Base-by-base conservation (phyloP, 2,113 vertebrate genomes). In the Aptenodytes patagonicus region DNA sequence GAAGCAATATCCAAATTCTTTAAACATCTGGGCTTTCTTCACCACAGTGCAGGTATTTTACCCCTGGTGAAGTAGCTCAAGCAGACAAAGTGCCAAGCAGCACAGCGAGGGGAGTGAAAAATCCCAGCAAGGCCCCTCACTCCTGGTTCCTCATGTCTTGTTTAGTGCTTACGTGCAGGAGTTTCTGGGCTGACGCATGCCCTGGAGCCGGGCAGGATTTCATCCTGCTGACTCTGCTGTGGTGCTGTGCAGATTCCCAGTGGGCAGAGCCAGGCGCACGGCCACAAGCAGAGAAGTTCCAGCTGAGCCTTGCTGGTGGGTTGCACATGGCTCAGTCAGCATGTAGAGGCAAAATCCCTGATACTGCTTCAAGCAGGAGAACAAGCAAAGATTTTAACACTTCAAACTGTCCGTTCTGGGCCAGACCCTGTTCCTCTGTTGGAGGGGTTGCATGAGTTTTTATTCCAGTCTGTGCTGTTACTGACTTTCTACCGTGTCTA, bases 171-270 rank as follows among this genome's bases (percentile, higher is more conserved):
- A 32, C 0, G 4, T 22, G 32, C n/a, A 61, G 60, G 52, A 42
- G 18, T 25, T 79, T 54, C 19, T 68, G 36, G 36, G 55, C 68
- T 0, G 6, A 21, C 4, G 6, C 38, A 38, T 1, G 2, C 0
- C 4, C 47, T 31, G 47, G 9, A 57, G 54, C 47, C 2, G 3
- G 72, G 32, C 32, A 55, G 38, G 78, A 17, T 57, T 69, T 75
- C 49, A 31, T 75, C 38, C 73, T 55, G 83, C 65, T 29, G 11
- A 21, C 31, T 65, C 42, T 81, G 36, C 64, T 1, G 1, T 49
- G 69, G 42, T 49, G 26, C 29, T 51, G 14, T 47, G 28, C 31
- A 38, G 54, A 4, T 68, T 55, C 60, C 32, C 72, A 42, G 83
- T 6, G 1, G 72, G 46, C 68, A 38, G 29, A 72, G 58, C 29